phyloP scores from a whole-genome alignment of 92 coral and sea anemone genomes.

The Hydrozoanthus gracilis region DNA sequence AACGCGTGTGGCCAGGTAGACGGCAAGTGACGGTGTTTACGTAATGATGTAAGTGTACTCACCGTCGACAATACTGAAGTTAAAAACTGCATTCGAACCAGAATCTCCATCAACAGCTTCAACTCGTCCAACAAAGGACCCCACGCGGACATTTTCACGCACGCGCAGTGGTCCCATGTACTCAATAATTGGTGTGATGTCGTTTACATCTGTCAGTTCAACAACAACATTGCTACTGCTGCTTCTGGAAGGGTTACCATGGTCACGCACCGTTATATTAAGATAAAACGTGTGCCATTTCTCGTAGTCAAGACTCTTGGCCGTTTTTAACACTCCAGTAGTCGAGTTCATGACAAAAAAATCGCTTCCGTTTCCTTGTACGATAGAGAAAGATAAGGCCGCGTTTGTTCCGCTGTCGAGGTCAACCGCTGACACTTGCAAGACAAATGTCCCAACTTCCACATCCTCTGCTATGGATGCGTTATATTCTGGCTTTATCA shows the following conservation, averaged over 20 bases:
- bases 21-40: neutral
- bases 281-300: constrained; percentile 26
- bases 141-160: constrained; percentile 58
- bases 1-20: no score
- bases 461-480: constrained; percentile 50
- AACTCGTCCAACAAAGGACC: constrained; percentile 48
- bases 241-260: constrained; percentile 54
- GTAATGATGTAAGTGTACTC: neutral
- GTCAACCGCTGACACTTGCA: constrained; percentile 55
- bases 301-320: constrained; percentile 51
- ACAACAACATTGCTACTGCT: constrained; percentile 36
- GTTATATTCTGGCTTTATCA: constrained; percentile 19
- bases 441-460: constrained; percentile 33
- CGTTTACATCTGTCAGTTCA: constrained; percentile 63
- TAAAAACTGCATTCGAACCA: constrained; percentile 56
- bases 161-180: constrained; percentile 51
- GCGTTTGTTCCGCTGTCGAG: constrained; percentile 59
- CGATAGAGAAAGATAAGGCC: constrained; percentile 45
- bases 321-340: constrained; percentile 47
- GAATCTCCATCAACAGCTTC: constrained; percentile 66
- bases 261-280: constrained; percentile 56
- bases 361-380: constrained; percentile 44
- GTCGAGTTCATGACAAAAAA: constrained; percentile 37
- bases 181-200: constrained; percentile 54
- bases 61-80: constrained; percentile 63